Evolutionary conservation across 2,113 vertebrate species (phyloP), one percentile per base, ranked within the genome.

Genomic region (Rhinichthys klamathensis): DNA sequence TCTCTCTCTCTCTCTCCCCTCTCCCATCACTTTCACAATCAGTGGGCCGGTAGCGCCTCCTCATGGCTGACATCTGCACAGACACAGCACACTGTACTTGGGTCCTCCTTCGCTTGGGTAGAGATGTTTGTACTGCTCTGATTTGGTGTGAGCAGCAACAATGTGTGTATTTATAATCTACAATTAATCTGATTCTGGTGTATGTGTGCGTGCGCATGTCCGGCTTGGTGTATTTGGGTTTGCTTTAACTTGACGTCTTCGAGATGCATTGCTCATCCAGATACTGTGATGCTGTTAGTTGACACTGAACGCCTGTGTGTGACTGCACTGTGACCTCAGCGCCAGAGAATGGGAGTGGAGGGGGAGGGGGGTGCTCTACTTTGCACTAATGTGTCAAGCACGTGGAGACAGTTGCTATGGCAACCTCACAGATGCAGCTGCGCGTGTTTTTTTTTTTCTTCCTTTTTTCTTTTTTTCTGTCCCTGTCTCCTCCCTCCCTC

Each of bases 11-110:
- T 87, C 67, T 2, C 38, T 41, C n/a, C n/a, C n/a, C 38, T 8
- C 38, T 1, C 85, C 90, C 86, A 84, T 91, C 85, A 44, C 35
- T n/a, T 23, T 60, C 35, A 76, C 67, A 27, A 54, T 80, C 35
- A 38, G 65, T 95, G 92, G 93, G 88, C 90, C 93, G 92, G 92
- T 90, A 93, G 92, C 93, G 92, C 94, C 94, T 93, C 93, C 94
- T 94, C 88, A 94, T 94, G 94, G 94, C 91, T 89, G 89, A 92
- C 91, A 88, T 89, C 85, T 92, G 91, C 88, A 90, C 91, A 93
- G 91, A 92, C 23, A 9, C 63, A 18, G 44, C 13, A 16, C 32
- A 2, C 27, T 16, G n/a, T 6, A 18, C 21, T 23, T 11, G 8
- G 16, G 25, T 18, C 21, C 32, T 77, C n/a, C 16, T 8, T 32